Percentiles rank a stretch among this genome's conserved stretches.
phyloP scores from a whole-genome alignment of 2,113 vertebrate genomes.

The Herpailurus yagouaroundi region DNA sequence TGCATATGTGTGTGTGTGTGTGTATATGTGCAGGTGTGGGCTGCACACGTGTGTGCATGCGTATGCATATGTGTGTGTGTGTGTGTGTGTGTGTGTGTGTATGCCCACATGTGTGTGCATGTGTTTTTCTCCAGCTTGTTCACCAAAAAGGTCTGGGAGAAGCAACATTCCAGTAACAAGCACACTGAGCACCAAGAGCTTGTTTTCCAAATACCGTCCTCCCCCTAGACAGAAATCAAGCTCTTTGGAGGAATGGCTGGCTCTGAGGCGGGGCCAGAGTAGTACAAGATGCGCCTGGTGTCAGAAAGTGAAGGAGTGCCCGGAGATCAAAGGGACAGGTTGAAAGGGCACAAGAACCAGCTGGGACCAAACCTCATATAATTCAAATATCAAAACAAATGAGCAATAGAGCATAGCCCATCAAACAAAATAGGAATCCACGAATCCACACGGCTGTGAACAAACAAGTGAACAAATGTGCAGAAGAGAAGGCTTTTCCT shows the following conservation, averaged over 20 bases:
- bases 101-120: too few species aligned
- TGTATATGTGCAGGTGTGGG: neutral
- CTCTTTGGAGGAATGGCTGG: neutral
- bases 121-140: neutral
- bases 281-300: neutral
- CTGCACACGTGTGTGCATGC: neutral
- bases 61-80: neutral
- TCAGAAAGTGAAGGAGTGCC: neutral
- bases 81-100: neutral
- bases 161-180: neutral
- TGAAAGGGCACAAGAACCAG: neutral
- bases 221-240: neutral
- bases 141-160: neutral
- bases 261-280: neutral
- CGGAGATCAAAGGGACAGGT: accelerated
- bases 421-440: neutral
- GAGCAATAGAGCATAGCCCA: neutral
- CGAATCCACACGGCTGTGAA: neutral
- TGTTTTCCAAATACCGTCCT: neutral
- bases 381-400: neutral
- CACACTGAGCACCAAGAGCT: neutral
- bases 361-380: neutral
- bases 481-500: neutral
- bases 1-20: neutral
- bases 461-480: neutral